Base-by-base conservation (phyloP, 2,797 vertebrate genomes). In the Silurus aristotelis region DNA sequence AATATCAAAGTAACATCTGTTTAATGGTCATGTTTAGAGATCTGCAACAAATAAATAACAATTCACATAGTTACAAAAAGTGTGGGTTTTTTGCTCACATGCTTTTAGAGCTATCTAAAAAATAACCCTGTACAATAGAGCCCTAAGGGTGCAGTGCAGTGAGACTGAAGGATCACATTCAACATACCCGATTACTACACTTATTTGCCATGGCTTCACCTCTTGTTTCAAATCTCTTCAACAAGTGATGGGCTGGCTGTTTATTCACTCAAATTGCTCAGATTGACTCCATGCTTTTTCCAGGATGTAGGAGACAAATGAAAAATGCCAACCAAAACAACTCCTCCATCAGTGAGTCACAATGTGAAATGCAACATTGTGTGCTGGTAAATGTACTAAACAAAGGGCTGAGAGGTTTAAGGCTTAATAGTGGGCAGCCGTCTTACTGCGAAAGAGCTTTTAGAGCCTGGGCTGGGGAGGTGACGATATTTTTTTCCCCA, bases 221-320 rank as follows among this genome's bases (percentile, higher is more conserved):
- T 93, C 91, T 87, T 94, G 94, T 88, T 94, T 95, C 94, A 94
- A 91, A 95, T 93, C 91, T 93, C 94, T 93, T 92, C 88, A 83
- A 84, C 88, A 93, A 89, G 92, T 90, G 92, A 94, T 94, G 94
- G 94, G 93, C 94, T 90, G 91, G 88, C 88, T 75, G 87, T 88
- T 92, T 90, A 93, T 93, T 87, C 91, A 93, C 92, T 94, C 90
- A 90, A 84, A 92, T 92, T 92, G 92, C 92, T 93, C 90, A 90
- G 90, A 90, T 92, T 91, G 93, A 93, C 92, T 92, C 89, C 90
- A 52, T 93, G 89, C 91, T 93, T 91, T 91, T 93, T 91, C 92
- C 88, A 90, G 88, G 91, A 93, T 91, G 90, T 89, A 91, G 92
- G 91, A 89, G 88, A 83, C 80, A 77, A 88, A 79, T 86, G 77